Conservation (phyloP, 2,797 vertebrate species). For the Notolabrus celidotus region DNA sequence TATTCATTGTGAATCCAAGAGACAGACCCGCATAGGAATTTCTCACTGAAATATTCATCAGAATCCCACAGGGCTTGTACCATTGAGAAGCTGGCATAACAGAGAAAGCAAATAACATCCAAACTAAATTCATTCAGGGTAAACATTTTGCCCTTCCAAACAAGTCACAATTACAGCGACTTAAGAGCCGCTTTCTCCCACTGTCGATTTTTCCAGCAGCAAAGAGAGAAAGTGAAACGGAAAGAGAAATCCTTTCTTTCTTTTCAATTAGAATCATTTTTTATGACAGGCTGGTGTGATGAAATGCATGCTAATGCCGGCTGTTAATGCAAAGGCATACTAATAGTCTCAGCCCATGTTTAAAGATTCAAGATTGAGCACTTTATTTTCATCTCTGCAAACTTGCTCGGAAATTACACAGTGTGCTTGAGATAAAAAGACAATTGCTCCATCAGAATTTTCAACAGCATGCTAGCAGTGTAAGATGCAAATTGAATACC, state of each 20-base stretch:
- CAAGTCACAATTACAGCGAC: conserved; percentile 68
- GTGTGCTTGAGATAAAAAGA: conserved; percentile 26
- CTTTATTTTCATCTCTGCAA: conserved; percentile 36
- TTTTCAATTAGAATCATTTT: conserved; percentile 62
- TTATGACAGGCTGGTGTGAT: conserved; percentile 34
- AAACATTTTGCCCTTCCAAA: conserved; percentile 73
- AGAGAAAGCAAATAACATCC: conserved; percentile 62
- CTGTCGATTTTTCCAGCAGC: conserved; percentile 37
- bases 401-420: conserved; percentile 10
- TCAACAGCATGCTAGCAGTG: not conserved
- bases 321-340: conserved; percentile 60
- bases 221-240: conserved; percentile 11
- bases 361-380: conserved; percentile 35
- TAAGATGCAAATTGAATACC: no score
- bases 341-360: conserved; percentile 45
- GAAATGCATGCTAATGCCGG: conserved; percentile 62
- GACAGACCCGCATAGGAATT: conserved; percentile 46
- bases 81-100: conserved; percentile 54
- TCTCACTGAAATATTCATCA: conserved; percentile 72
- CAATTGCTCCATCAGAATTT: conserved; percentile 6
- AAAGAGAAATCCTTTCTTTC: conserved; percentile 29
- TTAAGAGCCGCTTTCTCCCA: conserved; percentile 37
- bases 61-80: conserved; percentile 56
- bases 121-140: conserved; percentile 63
- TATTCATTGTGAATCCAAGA: conserved; percentile 71